Conservation (phyloP, 2,113 vertebrate species). For the Anoplopoma fimbria region DNA sequence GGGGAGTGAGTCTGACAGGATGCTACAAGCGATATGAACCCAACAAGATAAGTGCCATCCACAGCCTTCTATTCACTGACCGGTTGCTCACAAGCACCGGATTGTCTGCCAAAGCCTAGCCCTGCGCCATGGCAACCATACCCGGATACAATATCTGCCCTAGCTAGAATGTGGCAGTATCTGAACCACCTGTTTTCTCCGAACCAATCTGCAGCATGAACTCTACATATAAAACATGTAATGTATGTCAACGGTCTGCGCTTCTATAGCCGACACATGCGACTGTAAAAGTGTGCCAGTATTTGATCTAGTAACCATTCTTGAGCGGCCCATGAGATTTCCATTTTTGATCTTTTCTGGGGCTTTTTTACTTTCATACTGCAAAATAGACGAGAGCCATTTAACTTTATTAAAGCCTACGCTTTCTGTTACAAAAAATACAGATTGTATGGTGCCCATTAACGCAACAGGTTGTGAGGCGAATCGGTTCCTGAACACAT, state of each 20-base stretch:
- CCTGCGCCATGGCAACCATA: neutral
- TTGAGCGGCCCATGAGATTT: neutral
- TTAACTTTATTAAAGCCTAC: neutral
- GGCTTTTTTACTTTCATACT: neutral
- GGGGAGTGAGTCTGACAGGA: neutral
- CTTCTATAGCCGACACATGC: constrained; percentile 1
- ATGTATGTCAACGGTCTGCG: constrained; percentile 28
- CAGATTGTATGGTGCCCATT: neutral
- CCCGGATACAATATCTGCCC: neutral
- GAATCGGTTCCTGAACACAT: constrained; percentile 22
- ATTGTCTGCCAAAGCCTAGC: constrained; percentile 2
- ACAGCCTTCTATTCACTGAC: constrained; percentile 9
- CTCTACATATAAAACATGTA: constrained; percentile 30
- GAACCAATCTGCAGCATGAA: constrained; percentile 1
- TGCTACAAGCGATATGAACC: neutral
- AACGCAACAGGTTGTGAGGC: neutral
- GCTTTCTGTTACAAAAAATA: neutral
- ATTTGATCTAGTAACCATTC: constrained; percentile 25
- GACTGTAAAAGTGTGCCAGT: constrained; percentile 5
- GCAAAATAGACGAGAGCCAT: neutral
- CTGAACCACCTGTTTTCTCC: constrained; percentile 38
- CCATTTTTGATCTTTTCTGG: neutral
- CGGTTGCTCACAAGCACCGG: neutral
- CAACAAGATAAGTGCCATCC: neutral
- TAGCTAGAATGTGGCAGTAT: constrained; percentile 14